Percentiles rank a stretch among this genome's conserved stretches.
phyloP scores from a whole-genome alignment of 2,888 invertebrate genomes.

The Camptogramma bilineatum region DNA sequence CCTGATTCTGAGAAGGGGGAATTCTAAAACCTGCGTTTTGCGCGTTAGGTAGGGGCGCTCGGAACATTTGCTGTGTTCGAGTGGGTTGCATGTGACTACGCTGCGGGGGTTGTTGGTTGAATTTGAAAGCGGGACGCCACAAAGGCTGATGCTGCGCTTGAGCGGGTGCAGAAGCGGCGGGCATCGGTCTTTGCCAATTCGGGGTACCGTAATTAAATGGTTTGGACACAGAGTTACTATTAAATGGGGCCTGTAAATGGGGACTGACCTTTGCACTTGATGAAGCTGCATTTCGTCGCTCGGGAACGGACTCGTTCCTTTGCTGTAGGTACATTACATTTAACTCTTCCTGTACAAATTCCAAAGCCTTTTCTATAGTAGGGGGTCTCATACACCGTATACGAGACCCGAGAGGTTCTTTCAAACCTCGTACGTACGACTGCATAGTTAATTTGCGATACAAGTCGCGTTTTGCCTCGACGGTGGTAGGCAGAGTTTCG shows the following conservation, averaged over 20 bases:
- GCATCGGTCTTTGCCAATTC: not conserved
- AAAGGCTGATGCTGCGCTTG: too few species aligned
- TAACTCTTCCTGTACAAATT: slow-evolving; percentile 45
- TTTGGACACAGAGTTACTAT: too few species aligned
- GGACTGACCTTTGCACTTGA: too few species aligned
- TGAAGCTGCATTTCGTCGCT: slow-evolving; percentile 20
- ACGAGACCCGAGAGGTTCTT: slow-evolving; percentile 43
- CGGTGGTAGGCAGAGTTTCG: slow-evolving; percentile 37
- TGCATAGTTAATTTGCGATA: slow-evolving; percentile 46
- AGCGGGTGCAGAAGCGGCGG: not conserved
- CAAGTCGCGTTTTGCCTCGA: slow-evolving; percentile 36
- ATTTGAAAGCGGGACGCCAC: too few species aligned
- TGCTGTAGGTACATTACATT: slow-evolving; percentile 44
- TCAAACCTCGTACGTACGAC: slow-evolving; percentile 41
- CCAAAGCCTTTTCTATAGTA: slow-evolving; percentile 42
- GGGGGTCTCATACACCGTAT: slow-evolving; percentile 48
- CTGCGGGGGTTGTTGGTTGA: not conserved
- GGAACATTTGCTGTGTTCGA: not conserved
- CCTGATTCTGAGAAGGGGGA: not conserved
- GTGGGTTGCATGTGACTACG: too few species aligned
- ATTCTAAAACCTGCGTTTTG: not conserved
- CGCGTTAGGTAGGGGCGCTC: not conserved
- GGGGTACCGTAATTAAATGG: too few species aligned
- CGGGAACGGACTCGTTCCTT: too few species aligned
- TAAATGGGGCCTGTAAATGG: too few species aligned